These are phyloP conservation scores for Priocnemis perturbator DNA, from an alignment of 2,888 invertebrate species.

Conservation along the genomic window DNA sequence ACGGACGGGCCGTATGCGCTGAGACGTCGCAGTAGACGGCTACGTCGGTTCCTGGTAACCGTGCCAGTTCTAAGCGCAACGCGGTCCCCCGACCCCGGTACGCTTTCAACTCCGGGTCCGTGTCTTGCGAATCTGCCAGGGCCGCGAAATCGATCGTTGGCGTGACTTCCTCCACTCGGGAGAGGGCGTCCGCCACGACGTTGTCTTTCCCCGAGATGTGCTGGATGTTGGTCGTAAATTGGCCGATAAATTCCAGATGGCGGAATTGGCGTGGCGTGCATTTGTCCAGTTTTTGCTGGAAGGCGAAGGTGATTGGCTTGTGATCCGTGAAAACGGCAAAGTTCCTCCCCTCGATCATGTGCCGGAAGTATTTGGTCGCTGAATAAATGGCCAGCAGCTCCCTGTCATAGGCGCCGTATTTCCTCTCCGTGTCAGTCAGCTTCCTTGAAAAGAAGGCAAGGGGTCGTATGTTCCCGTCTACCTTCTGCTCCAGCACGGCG, in stretches of 20 bases:
- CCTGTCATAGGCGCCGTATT: slow-evolving; percentile 41
- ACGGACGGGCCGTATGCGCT: slow-evolving; percentile 22
- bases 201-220: neutral
- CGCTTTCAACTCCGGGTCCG: too few species aligned
- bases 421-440: slow-evolving; percentile 31
- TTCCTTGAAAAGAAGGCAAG: slow-evolving; percentile 29
- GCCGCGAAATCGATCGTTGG: neutral
- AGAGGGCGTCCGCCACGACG: neutral
- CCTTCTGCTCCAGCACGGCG: slow-evolving; percentile 27
- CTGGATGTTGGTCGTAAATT: neutral
- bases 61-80: too few species aligned
- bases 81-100: too few species aligned
- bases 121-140: too few species aligned
- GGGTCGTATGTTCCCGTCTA: slow-evolving; percentile 18
- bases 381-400: neutral
- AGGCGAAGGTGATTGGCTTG: neutral
- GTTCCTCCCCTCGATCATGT: neutral
- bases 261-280: neutral
- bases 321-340: neutral
- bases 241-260: neutral
- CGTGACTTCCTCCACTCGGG: neutral
- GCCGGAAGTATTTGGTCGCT: slow-evolving; percentile 6
- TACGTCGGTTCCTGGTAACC: too few species aligned
- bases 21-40: neutral
- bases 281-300: neutral